These are phyloP conservation scores for Adrianichthys oophorus DNA, from an alignment of 2,797 vertebrate species.

Conservation along the genomic window DNA sequence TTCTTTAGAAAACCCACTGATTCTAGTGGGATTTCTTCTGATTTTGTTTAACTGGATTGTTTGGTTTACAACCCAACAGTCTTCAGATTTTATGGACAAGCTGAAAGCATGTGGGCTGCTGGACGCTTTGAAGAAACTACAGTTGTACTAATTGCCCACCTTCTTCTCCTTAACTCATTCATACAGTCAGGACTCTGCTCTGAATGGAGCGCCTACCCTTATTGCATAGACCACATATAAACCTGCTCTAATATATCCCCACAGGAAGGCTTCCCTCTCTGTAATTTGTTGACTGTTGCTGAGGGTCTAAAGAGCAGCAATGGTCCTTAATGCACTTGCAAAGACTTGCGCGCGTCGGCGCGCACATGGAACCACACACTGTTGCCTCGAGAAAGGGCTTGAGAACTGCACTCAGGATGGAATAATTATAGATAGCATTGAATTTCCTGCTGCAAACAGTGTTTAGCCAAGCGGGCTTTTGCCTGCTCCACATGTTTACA, in stretches of 20 bases:
- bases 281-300: constrained; percentile 67
- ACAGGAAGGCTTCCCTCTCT: constrained; percentile 63
- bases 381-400: constrained; percentile 48
- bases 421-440: constrained; percentile 69
- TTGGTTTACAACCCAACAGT: not conserved
- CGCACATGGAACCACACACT: constrained; percentile 16
- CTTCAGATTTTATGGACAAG: constrained; percentile 37
- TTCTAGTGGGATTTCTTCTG: constrained; percentile 14
- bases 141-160: constrained; percentile 38
- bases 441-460: constrained; percentile 62
- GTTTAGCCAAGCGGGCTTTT: constrained; percentile 46
- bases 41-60: constrained; percentile 12
- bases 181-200: constrained; percentile 35
- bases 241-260: constrained; percentile 63
- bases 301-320: constrained; percentile 61
- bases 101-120: constrained; percentile 6
- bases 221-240: constrained; percentile 47
- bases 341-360: constrained; percentile 41
- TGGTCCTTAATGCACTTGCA: constrained; percentile 60
- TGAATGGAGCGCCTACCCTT: constrained; percentile 42
- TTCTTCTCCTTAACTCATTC: constrained; percentile 52
- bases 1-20: constrained; percentile 22
- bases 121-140: constrained; percentile 32
- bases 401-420: constrained; percentile 45
- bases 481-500: constrained; percentile 57